Conservation (phyloP, 1,140 invertebrate species). For the Aphaenogaster floridana region DNA sequence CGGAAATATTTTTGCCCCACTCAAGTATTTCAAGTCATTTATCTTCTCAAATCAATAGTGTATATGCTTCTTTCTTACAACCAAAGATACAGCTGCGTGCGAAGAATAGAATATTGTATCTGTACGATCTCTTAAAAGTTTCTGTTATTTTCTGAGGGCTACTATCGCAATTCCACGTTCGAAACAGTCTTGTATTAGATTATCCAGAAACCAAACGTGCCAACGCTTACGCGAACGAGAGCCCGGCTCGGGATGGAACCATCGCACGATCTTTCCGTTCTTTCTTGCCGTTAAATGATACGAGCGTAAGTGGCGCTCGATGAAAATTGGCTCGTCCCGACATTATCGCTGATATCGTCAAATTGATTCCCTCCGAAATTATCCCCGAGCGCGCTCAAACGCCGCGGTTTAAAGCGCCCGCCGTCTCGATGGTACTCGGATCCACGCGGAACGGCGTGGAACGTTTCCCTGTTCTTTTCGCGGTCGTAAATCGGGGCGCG, state of each 20-base stretch:
- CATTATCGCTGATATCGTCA: slow-evolving; percentile 53
- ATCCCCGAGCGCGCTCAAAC: slow-evolving; percentile 1
- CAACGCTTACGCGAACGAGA: not conserved
- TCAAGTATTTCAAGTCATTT: not conserved
- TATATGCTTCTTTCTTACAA: not conserved
- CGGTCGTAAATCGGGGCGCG: slow-evolving; percentile 60
- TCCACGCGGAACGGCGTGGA: not conserved
- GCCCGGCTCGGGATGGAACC: not conserved
- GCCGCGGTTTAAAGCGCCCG: slow-evolving; percentile 36
- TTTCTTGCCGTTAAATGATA: slow-evolving; percentile 40
- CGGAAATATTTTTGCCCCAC: not conserved
- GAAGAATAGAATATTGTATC: not conserved
- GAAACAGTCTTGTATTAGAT: slow-evolving; percentile 7
- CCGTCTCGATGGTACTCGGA: not conserved
- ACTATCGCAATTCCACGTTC: not conserved
- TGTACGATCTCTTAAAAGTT: not conserved
- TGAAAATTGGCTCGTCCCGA: slow-evolving; percentile 40
- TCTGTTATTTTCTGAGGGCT: not conserved
- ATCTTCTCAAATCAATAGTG: not conserved
- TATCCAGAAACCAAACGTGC: not conserved
- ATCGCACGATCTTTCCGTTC: slow-evolving; percentile 8
- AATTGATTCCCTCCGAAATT: slow-evolving; percentile 49
- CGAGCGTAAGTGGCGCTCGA: slow-evolving; percentile 38
- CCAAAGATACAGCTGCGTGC: not conserved
- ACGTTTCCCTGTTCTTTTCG: slow-evolving; percentile 58